Percentiles rank a stretch among this genome's conserved stretches.
These are phyloP conservation scores for Diploscapter pachys DNA, from an alignment of 1,140 invertebrate species.

Conservation along the genomic window DNA sequence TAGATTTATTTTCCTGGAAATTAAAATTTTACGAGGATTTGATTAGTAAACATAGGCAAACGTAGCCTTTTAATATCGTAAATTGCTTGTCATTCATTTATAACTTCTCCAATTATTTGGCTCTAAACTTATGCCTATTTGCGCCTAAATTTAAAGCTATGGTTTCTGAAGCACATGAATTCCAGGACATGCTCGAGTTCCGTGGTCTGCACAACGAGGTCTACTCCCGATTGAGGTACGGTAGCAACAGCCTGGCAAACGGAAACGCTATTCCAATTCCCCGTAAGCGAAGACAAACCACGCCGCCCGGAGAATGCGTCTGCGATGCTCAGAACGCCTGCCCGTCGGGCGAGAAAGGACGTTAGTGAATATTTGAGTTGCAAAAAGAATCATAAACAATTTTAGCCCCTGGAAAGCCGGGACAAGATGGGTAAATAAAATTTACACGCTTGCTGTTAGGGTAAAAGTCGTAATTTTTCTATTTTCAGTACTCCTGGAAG, in stretches of 20 bases:
- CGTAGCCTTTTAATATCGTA: not conserved
- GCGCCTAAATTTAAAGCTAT: no score
- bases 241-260: not conserved
- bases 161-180: not conserved
- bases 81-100: not conserved
- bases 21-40: not conserved
- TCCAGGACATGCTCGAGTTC: conserved; percentile 29
- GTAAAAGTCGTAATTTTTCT: no score
- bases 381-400: conserved; percentile 34
- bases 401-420: conserved; percentile 22
- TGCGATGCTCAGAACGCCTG: not conserved
- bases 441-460: no score
- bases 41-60: not conserved
- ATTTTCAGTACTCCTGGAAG: conserved; percentile 14
- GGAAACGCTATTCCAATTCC: conserved; percentile 15
- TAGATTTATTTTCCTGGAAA: no score
- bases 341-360: not conserved
- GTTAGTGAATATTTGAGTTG: not conserved
- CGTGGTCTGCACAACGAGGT: conserved; percentile 29
- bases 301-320: conserved; percentile 26
- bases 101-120: not conserved
- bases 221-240: conserved; percentile 17
- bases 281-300: conserved; percentile 32
- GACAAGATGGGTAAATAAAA: conserved; percentile 14
- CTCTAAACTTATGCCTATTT: no score